Evolutionary conservation across 2,797 vertebrate species (phyloP).

Genomic region (Lagocephalus sceleratus): DNA sequence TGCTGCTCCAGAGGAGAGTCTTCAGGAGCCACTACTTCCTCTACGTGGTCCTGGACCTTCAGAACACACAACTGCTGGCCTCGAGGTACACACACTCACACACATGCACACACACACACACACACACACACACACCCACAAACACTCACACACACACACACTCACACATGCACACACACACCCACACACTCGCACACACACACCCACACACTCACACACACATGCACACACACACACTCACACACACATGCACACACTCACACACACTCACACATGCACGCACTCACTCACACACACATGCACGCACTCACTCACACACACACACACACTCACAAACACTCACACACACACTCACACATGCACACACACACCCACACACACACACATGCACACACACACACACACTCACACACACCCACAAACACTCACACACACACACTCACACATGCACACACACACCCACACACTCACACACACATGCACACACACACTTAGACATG

Average conservation of each 20-base stretch:
- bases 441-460: not conserved
- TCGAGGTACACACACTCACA: conserved; percentile 79
- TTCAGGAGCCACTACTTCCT: conserved; percentile 97
- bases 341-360: not conserved
- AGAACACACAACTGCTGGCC: conserved; percentile 89
- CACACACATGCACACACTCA: not conserved
- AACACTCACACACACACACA: not conserved
- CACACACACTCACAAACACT: conserved; percentile 16
- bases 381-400: not conserved
- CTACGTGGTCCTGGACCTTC: conserved; percentile 91
- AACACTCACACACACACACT: conserved; percentile 14
- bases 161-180: not conserved
- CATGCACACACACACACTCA: not conserved
- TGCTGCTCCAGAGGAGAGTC: conserved; percentile 89
- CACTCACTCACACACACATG: not conserved
- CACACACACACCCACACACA: not conserved
- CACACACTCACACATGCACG: conserved; percentile 15
- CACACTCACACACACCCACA: not conserved
- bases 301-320: not conserved
- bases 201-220: not conserved
- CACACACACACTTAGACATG: not conserved
- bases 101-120: not conserved
- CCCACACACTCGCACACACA: conserved; percentile 15
- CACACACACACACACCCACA: not conserved
- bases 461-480: conserved; percentile 19